These are phyloP conservation scores for Semnornis frantzii DNA, from an alignment of 2,113 vertebrate genomes.

Conservation along the genomic window DNA sequence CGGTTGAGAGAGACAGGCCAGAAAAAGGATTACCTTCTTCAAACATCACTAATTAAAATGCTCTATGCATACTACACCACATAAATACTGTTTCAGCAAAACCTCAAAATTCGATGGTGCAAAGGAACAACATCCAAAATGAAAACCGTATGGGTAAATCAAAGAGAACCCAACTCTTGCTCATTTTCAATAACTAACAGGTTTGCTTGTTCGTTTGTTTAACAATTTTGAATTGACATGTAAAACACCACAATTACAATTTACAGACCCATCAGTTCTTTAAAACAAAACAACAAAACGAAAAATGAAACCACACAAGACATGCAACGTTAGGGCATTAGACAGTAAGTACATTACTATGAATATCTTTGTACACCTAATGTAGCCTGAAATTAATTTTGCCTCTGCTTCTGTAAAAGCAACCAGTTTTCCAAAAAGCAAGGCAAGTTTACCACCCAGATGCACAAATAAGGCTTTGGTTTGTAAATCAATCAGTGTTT, in stretches of 20 bases:
- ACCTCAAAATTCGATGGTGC: slow-evolving; percentile 36
- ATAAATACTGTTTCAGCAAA: slow-evolving; percentile 56
- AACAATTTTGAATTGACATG: slow-evolving; percentile 87
- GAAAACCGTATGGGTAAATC: slow-evolving; percentile 47
- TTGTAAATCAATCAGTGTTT: slow-evolving; percentile 17
- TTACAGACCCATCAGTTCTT: slow-evolving; percentile 89
- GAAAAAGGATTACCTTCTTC: slow-evolving; percentile 57
- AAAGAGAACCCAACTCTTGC: slow-evolving; percentile 56
- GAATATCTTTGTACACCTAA: slow-evolving; percentile 68
- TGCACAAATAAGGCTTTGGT: slow-evolving; percentile 66
- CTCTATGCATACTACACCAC: slow-evolving; percentile 15
- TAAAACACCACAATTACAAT: slow-evolving; percentile 93
- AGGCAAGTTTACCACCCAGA: slow-evolving; percentile 55
- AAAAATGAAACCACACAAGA: slow-evolving; percentile 86
- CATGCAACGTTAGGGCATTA: slow-evolving; percentile 92
- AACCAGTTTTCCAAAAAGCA: slow-evolving; percentile 57
- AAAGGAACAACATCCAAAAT: slow-evolving; percentile 59
- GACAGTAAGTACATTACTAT: slow-evolving; percentile 83
- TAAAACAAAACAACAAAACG: slow-evolving; percentile 83
- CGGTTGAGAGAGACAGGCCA: slow-evolving; percentile 11
- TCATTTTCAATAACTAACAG: slow-evolving; percentile 71
- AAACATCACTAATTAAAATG: slow-evolving; percentile 55
- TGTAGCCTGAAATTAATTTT: slow-evolving; percentile 60
- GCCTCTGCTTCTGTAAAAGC: slow-evolving; percentile 51
- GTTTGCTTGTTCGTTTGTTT: slow-evolving; percentile 67